Base-by-base conservation (phyloP, 2,888 invertebrate genomes). In the Spialia ferax region DNA sequence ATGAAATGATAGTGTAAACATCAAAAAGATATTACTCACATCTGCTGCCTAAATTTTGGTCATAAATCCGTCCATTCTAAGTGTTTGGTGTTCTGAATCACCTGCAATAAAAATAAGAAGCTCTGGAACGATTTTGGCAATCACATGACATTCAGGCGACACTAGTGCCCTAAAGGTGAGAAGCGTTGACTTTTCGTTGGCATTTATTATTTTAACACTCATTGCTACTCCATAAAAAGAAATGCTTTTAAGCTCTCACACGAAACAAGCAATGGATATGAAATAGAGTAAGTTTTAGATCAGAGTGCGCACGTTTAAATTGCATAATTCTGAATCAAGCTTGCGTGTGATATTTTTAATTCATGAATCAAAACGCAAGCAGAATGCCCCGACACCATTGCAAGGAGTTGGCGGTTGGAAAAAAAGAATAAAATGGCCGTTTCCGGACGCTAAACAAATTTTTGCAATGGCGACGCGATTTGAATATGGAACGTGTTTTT, bases 301-400 rank as follows among this genome's bases (percentile, higher is more conserved):
- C 63, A 63, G 42, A 18, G 32, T 23, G 13, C 11, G 42, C 52
- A 15, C 52, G 22, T 59, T 61, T 55, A 20, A 55, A 55, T 54
- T 57, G 56, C 63, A 67, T 60, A 42, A 69, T 70, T 62, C 59
- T 57, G 56, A 69, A 68, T 67, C 69, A 71, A 70, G 70, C 72
- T 74, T 74, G 73, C 71, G 80, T 84, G 84, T 81, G 83, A 84
- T 89, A 88, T 88, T 87, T 89, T 87, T 88, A 88, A 88, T 87
- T 87, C 87, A 88, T 87, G 86, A 88, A 85, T 84, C 83, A 78
- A 82, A 80, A 73, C 73, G 75, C 72, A 77, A 73, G 73, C 79
- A 72, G 79, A 80, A 83, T 84, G 82, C 81, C 78, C 63, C 71
- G 67, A 71, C 62, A 63, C 32, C 60, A 38, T 66, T 73, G 79